Evolutionary conservation across 64 coral and sea anemone genomes (phyloP).

Genomic region (Stylophora pistillata): DNA sequence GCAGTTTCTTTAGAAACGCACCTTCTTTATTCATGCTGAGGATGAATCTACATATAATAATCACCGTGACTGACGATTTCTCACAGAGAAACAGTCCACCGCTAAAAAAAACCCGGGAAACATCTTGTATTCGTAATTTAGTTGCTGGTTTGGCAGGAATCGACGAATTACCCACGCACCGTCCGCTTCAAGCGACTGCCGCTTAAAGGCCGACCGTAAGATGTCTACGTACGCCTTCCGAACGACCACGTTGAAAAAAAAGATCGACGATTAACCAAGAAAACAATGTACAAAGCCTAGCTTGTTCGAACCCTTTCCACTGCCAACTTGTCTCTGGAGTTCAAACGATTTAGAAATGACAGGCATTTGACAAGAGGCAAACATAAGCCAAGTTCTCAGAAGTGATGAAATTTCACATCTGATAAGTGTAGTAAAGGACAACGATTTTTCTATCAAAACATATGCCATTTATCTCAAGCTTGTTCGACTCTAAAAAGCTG

Average conservation of each 20-base stretch:
- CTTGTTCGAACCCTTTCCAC: conserved; percentile 97
- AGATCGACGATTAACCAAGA: background rate
- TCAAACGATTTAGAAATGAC: conserved; percentile 95
- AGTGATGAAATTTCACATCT: conserved; percentile 93
- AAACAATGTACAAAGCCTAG: conserved; percentile 16
- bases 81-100: too few species aligned
- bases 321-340: conserved; percentile 86
- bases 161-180: too few species aligned
- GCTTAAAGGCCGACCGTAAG: background rate
- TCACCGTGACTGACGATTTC: too few species aligned
- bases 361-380: conserved; percentile 86
- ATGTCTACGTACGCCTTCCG: background rate
- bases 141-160: too few species aligned
- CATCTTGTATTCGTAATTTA: too few species aligned
- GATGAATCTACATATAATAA: too few species aligned
- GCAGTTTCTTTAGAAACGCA: too few species aligned
- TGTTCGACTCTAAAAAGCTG: too few species aligned
- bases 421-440: conserved; percentile 40
- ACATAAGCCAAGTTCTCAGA: conserved; percentile 91
- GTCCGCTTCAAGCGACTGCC: too few species aligned
- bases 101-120: too few species aligned
- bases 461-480: background rate
- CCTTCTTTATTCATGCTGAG: too few species aligned
- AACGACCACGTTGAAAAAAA: background rate
- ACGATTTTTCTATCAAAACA: background rate